These are phyloP conservation scores for Cryptus viduatorius DNA, from an alignment of 2,888 invertebrate species.

Conservation along the genomic window DNA sequence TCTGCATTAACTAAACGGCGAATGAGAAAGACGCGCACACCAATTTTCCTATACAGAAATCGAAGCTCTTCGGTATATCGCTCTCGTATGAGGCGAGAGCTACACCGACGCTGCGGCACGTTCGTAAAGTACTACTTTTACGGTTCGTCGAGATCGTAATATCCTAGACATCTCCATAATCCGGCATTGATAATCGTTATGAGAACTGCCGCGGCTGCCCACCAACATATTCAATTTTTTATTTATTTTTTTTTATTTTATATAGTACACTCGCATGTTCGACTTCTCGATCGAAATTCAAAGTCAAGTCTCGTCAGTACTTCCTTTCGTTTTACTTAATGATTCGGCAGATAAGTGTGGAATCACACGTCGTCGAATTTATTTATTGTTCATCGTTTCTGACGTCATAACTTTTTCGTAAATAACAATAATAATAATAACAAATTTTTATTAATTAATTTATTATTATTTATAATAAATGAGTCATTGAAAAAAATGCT, in stretches of 20 bases:
- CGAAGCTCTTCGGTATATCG: not conserved
- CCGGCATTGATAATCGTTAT: conserved; percentile 66
- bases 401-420: no score
- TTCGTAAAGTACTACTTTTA: conserved; percentile 70
- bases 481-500: no score
- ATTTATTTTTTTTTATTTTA: not conserved
- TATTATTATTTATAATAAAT: no score
- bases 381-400: no score
- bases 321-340: no score
- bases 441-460: no score
- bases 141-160: conserved; percentile 76
- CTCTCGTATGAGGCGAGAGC: not conserved
- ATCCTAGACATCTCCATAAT: conserved; percentile 82
- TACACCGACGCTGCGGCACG: conserved; percentile 30
- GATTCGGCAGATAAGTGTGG: no score
- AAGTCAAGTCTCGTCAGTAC: not conserved
- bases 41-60: conserved; percentile 32
- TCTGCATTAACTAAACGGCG: conserved; percentile 13
- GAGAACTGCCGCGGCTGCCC: conserved; percentile 28
- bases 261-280: not conserved
- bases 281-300: conserved; percentile 24
- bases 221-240: conserved; percentile 13
- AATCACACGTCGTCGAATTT: no score
- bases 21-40: conserved; percentile 9
- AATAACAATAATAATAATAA: no score